Evolutionary conservation across 2,888 invertebrate species (phyloP).

Genomic region (Plagodis pulveraria): DNA sequence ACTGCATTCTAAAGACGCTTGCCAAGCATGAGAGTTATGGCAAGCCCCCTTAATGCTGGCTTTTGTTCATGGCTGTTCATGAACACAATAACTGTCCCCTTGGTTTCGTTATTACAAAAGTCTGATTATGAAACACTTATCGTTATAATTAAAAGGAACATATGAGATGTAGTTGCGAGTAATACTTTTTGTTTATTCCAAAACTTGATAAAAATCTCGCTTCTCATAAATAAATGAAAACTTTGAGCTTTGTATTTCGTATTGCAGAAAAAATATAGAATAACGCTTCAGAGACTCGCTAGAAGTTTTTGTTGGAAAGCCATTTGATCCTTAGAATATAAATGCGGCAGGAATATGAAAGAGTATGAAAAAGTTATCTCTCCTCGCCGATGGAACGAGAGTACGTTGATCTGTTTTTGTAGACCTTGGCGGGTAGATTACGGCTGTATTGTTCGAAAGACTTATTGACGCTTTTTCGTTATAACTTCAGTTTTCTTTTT

Average conservation of each 20-base stretch:
- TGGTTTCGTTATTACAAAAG: too few species aligned
- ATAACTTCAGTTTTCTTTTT: too few species aligned
- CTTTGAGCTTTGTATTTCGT: background rate
- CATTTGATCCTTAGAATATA: constrained; percentile 28
- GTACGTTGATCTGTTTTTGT: constrained; percentile 13
- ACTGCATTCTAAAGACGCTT: too few species aligned
- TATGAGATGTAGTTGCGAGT: too few species aligned
- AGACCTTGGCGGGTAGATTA: constrained; percentile 12
- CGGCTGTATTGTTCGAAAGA: constrained; percentile 5
- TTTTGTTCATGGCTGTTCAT: too few species aligned
- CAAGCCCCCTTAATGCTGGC: too few species aligned
- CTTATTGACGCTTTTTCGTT: background rate
- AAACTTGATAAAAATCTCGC: too few species aligned
- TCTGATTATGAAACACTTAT: too few species aligned
- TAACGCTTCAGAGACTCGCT: constrained; percentile 4
- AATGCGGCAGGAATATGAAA: constrained; percentile 17
- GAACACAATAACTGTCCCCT: too few species aligned
- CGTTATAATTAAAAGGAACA: too few species aligned
- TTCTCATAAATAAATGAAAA: background rate
- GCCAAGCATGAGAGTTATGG: too few species aligned
- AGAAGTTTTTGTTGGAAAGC: constrained; percentile 18
- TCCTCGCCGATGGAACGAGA: background rate
- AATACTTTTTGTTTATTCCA: too few species aligned
- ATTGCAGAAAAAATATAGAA: constrained; percentile 14
- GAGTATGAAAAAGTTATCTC: constrained; percentile 20